Base-by-base conservation (phyloP, 2,888 invertebrate genomes). In the Gryllus longicercus region DNA sequence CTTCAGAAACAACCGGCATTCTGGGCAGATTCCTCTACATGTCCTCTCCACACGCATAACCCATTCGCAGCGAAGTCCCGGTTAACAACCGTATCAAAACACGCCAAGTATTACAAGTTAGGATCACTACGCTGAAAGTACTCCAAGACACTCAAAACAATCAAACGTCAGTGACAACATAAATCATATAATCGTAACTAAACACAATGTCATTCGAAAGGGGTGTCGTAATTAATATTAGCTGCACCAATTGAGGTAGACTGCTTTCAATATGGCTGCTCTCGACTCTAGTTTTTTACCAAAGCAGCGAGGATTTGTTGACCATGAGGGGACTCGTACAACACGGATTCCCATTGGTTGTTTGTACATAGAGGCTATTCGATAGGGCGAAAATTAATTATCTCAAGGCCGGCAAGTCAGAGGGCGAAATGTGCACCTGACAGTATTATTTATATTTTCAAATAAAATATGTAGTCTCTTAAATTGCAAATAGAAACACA, bases 181-280 rank as follows among this genome's bases (percentile, higher is more conserved):
- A 23, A 63, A 76, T 76, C 25, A n/a, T 12, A 76, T 18, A 23
- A 14, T 76, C 18, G 25, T n/a, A 76, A 76, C 10, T n/a, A 76
- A 76, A 38, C 76, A 38, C 76, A 21, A 23, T 23, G 21, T 21
- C 76, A 76, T 51, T 82, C 83, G 83, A 84, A 77, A 63, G 16
- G 50, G 63, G 76, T 74, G 74, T 77, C 63, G 50, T 78, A 80
- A 77, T 79, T 82, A 79, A 74, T 78, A 79, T 80, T 80, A 81
- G 82, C 81, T 82, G 83, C 83, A 84, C 82, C 85, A 84, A 85
- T 85, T 84, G 85, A 86, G 77, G 50, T 50, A 77, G 50, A 86
- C 85, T 87, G 87, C 88, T 87, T 88, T 87, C 88, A 88, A 88
- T 87, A 88, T 88, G 88, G 88, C 88, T 87, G 88, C 86, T 86